A percentile compares a stretch with the other conserved stretches of the same genome.
Conservation (phyloP, 2,797 vertebrate genomes). For the Semaprochilodus insignis region DNA sequence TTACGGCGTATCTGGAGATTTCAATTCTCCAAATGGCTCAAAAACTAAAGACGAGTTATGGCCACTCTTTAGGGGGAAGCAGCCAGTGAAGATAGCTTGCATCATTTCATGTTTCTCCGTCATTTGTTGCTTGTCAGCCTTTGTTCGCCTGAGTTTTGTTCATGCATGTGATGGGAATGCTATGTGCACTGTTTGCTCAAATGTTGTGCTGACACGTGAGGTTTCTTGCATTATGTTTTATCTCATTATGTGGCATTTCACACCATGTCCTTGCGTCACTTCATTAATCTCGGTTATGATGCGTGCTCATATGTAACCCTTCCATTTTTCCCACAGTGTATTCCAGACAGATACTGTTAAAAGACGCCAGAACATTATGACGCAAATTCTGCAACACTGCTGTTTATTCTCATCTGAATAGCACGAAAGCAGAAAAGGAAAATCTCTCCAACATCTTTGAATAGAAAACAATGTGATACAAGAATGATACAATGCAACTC, state of each 20-base stretch:
- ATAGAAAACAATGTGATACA: not conserved
- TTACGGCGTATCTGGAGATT: slow-evolving; percentile 19
- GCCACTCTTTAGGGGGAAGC: slow-evolving; percentile 11
- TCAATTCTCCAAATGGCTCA: slow-evolving; percentile 12
- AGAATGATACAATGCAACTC: not conserved
- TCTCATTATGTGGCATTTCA: slow-evolving; percentile 19
- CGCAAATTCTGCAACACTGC: slow-evolving; percentile 19
- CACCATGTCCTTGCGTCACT: slow-evolving; percentile 31
- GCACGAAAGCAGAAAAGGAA: not conserved
- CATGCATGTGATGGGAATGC: slow-evolving; percentile 30
- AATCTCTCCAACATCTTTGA: not conserved
- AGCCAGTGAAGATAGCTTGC: slow-evolving; percentile 27
- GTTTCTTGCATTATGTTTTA: slow-evolving; percentile 31
- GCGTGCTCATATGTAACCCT: not conserved
- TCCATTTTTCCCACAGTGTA: slow-evolving; percentile 3
- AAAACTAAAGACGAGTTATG: slow-evolving; percentile 14
- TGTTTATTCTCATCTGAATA: not conserved
- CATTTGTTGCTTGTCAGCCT: slow-evolving; percentile 30
- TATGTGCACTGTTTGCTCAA: slow-evolving; percentile 14
- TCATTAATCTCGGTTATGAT: slow-evolving; percentile 14
- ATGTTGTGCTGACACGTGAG: not conserved
- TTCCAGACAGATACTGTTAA: slow-evolving; percentile 1
- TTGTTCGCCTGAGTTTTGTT: slow-evolving; percentile 15
- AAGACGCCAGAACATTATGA: slow-evolving; percentile 7
- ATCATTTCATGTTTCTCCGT: slow-evolving; percentile 45